Percentiles rank a stretch among this genome's conserved stretches.
Evolutionary conservation across 2,888 invertebrate species (phyloP).

Genomic region (Trissoscelio sp.): DNA sequence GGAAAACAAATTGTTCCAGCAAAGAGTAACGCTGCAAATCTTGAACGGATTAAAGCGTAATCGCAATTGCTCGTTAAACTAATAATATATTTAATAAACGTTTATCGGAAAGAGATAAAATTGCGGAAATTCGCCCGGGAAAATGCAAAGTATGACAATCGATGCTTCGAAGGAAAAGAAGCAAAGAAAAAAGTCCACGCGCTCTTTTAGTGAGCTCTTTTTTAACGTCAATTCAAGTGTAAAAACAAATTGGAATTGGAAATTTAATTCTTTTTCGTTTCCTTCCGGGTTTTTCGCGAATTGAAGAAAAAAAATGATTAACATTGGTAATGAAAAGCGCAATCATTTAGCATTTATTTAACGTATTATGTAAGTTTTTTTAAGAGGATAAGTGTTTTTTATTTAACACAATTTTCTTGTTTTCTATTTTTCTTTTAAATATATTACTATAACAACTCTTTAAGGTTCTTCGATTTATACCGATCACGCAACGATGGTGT

Average conservation of each 20-base stretch:
- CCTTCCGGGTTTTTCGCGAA: background rate
- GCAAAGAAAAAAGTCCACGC: background rate
- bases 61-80: background rate
- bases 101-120: background rate
- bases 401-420: no score
- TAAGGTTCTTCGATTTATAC: no score
- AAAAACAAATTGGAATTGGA: conserved; percentile 26
- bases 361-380: background rate
- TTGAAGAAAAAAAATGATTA: background rate
- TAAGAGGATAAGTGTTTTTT: no score
- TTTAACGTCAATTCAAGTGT: conserved; percentile 18
- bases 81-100: background rate
- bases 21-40: background rate
- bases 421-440: no score
- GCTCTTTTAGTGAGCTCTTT: conserved; percentile 3
- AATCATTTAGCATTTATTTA: background rate
- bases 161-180: background rate
- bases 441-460: no score
- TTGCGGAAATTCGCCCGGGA: background rate
- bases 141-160: conserved; percentile 16
- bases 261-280: conserved; percentile 15
- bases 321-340: background rate
- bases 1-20: no score
- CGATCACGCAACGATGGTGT: background rate
- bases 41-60: background rate